Conservation (phyloP, 2,797 vertebrate species). For the Bovichtus diacanthus region DNA sequence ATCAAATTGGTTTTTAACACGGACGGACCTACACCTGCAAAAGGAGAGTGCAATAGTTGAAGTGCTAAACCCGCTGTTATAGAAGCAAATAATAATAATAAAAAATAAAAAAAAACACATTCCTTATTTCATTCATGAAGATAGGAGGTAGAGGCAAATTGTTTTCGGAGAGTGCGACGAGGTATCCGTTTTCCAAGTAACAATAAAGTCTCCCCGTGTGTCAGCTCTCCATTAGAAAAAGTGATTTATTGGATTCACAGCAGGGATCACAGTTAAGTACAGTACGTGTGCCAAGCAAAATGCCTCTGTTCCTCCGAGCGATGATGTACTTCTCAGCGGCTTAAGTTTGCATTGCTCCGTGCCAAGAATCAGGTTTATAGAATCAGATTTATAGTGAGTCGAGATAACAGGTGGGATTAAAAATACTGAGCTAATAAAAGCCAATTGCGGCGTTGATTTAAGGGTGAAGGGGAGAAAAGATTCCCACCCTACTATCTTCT, state of each 20-base stretch:
- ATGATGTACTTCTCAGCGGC: constrained; percentile 33
- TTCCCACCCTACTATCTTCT: constrained; percentile 22
- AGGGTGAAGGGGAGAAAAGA: constrained; percentile 35
- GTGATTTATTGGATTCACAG: constrained; percentile 49
- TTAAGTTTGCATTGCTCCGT: constrained; percentile 9
- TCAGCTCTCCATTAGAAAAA: constrained; percentile 40
- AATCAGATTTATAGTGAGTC: constrained; percentile 18
- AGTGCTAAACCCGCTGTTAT: not conserved
- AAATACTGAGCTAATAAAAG: constrained; percentile 45
- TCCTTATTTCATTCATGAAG: not conserved
- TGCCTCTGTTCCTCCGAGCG: constrained; percentile 47
- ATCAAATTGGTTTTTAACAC: not conserved
- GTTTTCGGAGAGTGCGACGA: not conserved
- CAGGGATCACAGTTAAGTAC: constrained; percentile 39
- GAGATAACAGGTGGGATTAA: constrained; percentile 48
- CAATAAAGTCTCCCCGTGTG: not conserved
- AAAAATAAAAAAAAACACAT: constrained; percentile 1
- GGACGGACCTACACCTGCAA: not conserved
- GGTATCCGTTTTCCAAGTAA: not conserved
- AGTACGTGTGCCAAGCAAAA: constrained; percentile 57
- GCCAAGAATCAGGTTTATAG: constrained; percentile 51
- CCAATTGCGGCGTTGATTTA: constrained; percentile 42
- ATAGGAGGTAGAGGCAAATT: not conserved
- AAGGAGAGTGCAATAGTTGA: not conserved
- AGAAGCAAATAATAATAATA: not conserved